A percentile compares a stretch with the other conserved stretches of the same genome.
phyloP scores from a whole-genome alignment of 2,888 invertebrate genomes.

The Eumerus sabulonum region DNA sequence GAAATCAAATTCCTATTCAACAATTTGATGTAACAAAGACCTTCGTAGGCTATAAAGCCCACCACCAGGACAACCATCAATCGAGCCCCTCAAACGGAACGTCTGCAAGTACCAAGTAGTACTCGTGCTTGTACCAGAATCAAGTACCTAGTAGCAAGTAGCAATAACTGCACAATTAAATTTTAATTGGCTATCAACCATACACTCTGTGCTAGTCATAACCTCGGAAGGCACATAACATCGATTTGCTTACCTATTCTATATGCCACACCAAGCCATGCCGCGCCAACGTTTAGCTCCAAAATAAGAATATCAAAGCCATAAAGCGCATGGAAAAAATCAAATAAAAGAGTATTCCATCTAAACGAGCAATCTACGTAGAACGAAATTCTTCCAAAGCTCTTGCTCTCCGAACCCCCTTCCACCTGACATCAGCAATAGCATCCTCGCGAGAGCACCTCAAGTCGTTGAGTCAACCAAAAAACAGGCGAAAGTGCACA shows the following conservation, averaged over 20 bases:
- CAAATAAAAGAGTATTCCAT: constrained; percentile 19
- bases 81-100: neutral
- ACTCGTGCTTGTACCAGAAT: too few relatives aligned
- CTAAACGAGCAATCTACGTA: constrained; percentile 40
- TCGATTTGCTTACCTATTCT: constrained; percentile 27
- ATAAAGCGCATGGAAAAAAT: constrained; percentile 23
- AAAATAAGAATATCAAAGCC: constrained; percentile 17
- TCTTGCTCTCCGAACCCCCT: neutral
- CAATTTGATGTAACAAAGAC: constrained; percentile 10
- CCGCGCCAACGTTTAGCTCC: neutral
- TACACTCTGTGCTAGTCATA: constrained; percentile 24
- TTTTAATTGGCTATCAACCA: constrained; percentile 62
- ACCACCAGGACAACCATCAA: neutral
- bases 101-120: constrained; percentile 15
- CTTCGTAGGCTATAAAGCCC: neutral
- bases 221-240: constrained; percentile 14
- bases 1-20: constrained; percentile 27
- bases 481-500: constrained; percentile 20
- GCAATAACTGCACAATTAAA: constrained; percentile 65
- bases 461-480: constrained; percentile 20
- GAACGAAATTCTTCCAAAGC: constrained; percentile 10
- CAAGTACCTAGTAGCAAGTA: too few relatives aligned
- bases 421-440: too few relatives aligned
- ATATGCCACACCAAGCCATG: neutral
- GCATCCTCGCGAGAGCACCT: too few relatives aligned